These are phyloP conservation scores for Anguilla obscura DNA, from an alignment of 2,797 vertebrate genomes.

Conservation along the genomic window DNA sequence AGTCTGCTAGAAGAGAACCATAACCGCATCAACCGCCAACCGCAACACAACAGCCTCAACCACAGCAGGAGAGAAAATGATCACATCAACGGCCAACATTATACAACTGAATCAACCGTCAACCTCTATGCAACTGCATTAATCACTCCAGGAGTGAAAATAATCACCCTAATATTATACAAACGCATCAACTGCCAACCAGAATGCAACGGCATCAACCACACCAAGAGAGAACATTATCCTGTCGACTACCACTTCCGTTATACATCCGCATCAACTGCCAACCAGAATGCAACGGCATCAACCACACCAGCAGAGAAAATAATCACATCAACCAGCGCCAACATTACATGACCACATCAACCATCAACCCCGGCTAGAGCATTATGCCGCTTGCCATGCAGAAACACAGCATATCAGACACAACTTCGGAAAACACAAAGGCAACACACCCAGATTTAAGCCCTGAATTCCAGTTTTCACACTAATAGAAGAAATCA, in stretches of 20 bases:
- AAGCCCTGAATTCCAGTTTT: not conserved
- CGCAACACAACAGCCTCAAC: not conserved
- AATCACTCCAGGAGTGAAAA: not conserved
- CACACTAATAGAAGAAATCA: not conserved
- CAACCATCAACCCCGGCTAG: not conserved
- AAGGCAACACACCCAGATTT: not conserved
- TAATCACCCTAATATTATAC: not conserved
- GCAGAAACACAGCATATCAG: not conserved
- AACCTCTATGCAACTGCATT: not conserved
- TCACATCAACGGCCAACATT: not conserved
- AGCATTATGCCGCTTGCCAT: not conserved
- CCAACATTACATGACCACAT: not conserved
- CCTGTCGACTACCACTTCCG: no score
- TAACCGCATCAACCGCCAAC: not conserved
- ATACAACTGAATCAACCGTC: not conserved
- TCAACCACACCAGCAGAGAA: not conserved
- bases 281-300: not conserved
- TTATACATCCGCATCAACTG: not conserved
- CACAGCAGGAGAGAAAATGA: not conserved
- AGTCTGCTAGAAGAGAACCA: constrained; percentile 66
- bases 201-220: not conserved
- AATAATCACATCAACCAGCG: not conserved
- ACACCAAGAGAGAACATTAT: not conserved
- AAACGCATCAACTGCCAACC: not conserved
- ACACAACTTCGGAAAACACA: not conserved